These are phyloP conservation scores for Trypoxylon attenuatum DNA, from an alignment of 2,888 invertebrate species.

Conservation along the genomic window DNA sequence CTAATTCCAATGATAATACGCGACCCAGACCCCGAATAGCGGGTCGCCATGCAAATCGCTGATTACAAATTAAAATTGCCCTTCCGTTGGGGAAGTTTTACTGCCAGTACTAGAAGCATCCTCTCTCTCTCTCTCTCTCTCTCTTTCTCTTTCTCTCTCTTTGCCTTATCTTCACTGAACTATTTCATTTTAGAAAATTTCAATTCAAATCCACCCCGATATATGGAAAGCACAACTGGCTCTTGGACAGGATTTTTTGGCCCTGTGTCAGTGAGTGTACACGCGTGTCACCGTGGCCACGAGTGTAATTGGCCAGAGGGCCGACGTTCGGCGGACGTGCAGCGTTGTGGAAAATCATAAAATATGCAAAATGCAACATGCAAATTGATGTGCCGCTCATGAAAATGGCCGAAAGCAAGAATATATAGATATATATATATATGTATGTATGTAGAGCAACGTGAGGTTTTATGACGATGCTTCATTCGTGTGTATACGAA, in stretches of 20 bases:
- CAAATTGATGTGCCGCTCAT: conserved; percentile 68
- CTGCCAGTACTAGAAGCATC: too few relatives aligned
- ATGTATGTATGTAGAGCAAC: background rate
- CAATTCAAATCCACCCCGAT: conserved; percentile 48
- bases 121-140: too few relatives aligned
- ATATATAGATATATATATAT: conserved; percentile 58
- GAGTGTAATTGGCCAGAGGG: conserved; percentile 13
- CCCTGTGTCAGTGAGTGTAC: conserved; percentile 12
- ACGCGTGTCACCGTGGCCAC: background rate
- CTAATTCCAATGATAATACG: conserved; percentile 47
- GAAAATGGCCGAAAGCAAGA: conserved; percentile 66
- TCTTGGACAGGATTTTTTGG: conserved; percentile 18
- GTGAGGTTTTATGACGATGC: too few relatives aligned
- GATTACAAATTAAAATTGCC: conserved; percentile 58
- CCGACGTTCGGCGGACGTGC: conserved; percentile 34
- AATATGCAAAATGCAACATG: conserved; percentile 71
- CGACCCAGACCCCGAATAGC: conserved; percentile 1
- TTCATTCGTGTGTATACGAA: background rate
- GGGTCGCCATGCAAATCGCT: conserved; percentile 48
- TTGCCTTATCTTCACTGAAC: too few relatives aligned
- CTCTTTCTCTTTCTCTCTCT: too few relatives aligned
- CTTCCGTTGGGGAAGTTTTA: conserved; percentile 14
- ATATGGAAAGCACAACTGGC: conserved; percentile 24
- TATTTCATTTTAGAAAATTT: conserved; percentile 55
- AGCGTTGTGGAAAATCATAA: conserved; percentile 68